phyloP scores from a whole-genome alignment of 2,888 invertebrate species.

The Dusona sp. region DNA sequence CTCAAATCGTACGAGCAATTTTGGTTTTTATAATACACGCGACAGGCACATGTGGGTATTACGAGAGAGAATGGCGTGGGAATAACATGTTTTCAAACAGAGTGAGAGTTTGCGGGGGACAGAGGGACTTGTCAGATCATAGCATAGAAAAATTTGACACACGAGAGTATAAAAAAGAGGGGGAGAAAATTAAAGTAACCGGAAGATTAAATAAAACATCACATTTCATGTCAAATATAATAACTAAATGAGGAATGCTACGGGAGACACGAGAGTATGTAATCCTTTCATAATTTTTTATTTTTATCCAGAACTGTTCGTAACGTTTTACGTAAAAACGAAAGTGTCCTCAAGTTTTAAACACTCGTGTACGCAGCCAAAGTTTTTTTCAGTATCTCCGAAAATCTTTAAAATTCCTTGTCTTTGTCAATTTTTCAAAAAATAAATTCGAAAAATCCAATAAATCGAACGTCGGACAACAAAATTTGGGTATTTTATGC shows the following conservation, averaged over 20 bases:
- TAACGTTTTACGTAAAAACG: too few species aligned
- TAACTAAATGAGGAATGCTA: neutral
- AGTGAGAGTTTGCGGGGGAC: neutral
- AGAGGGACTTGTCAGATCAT: neutral
- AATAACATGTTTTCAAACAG: constrained; percentile 53
- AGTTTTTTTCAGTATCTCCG: neutral
- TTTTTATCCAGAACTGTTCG: too few species aligned
- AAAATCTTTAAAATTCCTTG: neutral
- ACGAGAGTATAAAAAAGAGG: constrained; percentile 59
- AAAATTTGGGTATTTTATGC: neutral
- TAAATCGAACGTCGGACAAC: neutral
- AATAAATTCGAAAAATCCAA: neutral
- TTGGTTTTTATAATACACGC: constrained; percentile 33
- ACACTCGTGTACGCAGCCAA: neutral
- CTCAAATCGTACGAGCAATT: constrained; percentile 14
- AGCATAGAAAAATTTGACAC: constrained; percentile 39
- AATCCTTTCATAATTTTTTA: neutral
- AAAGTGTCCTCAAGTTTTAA: neutral
- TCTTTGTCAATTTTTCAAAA: neutral
- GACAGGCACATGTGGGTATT: constrained; percentile 42
- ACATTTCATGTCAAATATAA: constrained; percentile 47
- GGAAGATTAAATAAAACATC: constrained; percentile 63
- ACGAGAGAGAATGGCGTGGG: constrained; percentile 49
- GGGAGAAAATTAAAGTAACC: constrained; percentile 58
- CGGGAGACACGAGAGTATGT: neutral